These are phyloP conservation scores for Zaprionus ghesquierei DNA, from an alignment of 1,140 invertebrate genomes.

Conservation along the genomic window DNA sequence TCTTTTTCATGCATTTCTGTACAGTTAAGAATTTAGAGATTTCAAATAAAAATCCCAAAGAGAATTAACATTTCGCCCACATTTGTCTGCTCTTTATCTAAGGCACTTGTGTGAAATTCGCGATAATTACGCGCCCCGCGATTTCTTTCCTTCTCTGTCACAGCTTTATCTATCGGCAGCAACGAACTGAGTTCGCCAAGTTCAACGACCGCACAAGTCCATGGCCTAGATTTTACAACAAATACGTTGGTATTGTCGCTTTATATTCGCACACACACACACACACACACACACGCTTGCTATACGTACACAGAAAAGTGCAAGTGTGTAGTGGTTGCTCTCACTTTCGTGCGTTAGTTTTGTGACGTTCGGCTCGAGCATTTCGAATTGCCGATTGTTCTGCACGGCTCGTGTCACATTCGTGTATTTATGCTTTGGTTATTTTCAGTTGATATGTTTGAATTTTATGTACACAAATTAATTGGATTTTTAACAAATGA, in stretches of 20 bases:
- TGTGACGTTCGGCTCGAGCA: background rate
- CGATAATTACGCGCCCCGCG: background rate
- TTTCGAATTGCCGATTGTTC: background rate
- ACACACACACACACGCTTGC: background rate
- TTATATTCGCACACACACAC: background rate
- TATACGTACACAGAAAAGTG: background rate
- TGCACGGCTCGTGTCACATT: background rate
- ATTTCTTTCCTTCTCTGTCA: background rate
- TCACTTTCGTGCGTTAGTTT: conserved; percentile 64
- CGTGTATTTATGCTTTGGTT: background rate
- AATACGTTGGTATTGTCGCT: conserved; percentile 30
- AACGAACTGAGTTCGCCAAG: conserved; percentile 58
- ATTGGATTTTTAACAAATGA: conserved; percentile 51
- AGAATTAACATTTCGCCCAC: background rate
- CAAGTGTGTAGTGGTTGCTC: conserved; percentile 46
- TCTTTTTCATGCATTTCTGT: no score
- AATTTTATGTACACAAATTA: conserved; percentile 33
- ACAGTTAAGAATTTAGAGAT: background rate
- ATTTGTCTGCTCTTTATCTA: background rate
- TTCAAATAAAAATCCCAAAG: background rate
- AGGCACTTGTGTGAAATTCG: background rate
- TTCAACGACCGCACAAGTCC: conserved; percentile 78
- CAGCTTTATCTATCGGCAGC: conserved; percentile 12
- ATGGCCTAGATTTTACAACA: conserved; percentile 79
- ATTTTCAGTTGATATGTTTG: background rate